Conservation (phyloP, 1,140 invertebrate species). For the Myzus persicae region DNA sequence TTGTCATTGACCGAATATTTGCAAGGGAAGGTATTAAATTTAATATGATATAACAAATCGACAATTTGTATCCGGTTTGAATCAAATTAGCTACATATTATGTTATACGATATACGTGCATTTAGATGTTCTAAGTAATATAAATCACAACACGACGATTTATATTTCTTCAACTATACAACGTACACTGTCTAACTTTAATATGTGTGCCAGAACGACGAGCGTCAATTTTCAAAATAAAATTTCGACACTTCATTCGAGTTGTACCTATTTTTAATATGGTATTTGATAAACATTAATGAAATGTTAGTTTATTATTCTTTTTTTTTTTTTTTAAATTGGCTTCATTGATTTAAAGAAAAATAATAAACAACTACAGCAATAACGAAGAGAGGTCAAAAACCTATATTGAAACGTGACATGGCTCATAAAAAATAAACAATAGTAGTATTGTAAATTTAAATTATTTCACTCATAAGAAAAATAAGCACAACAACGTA, state of each 20-base stretch:
- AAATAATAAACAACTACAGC: constrained; percentile 25
- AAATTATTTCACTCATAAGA: background rate
- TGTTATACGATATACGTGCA: background rate
- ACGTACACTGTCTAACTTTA: constrained; percentile 35
- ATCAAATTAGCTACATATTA: background rate
- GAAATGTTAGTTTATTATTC: background rate
- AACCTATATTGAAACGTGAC: constrained; percentile 30
- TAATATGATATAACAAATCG: background rate
- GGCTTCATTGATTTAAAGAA: constrained; percentile 15
- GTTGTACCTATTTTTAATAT: constrained; percentile 35
- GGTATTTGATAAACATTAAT: constrained; percentile 37
- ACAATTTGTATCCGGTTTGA: constrained; percentile 27
- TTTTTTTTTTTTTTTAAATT: constrained; percentile 58
- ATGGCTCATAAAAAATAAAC: constrained; percentile 33
- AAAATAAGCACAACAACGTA: background rate
- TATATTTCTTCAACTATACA: constrained; percentile 6
- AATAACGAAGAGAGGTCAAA: constrained; percentile 45
- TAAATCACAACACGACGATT: constrained; percentile 14
- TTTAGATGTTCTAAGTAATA: background rate
- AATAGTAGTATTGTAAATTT: constrained; percentile 21
- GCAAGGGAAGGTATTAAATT: background rate
- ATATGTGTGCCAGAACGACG: constrained; percentile 10
- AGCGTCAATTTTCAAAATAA: constrained; percentile 40
- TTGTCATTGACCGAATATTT: constrained; percentile 10
- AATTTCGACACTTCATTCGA: constrained; percentile 36